Evolutionary conservation across 1,140 invertebrate species (phyloP).

Genomic region (Scaptodrosophila lebanonensis): DNA sequence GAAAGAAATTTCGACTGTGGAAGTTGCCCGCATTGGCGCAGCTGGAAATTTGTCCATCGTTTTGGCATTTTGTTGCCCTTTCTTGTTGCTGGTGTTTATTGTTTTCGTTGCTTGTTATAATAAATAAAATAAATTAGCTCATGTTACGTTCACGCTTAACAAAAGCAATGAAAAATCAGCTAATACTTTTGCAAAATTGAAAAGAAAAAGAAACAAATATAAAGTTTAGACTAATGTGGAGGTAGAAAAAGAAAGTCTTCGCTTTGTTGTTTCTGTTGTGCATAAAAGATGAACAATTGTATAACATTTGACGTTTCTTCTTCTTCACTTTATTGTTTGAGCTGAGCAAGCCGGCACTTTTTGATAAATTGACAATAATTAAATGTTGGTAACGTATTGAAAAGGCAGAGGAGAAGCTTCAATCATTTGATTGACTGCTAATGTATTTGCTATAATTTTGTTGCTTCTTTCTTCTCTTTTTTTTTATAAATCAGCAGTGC

Average conservation of each 20-base stretch:
- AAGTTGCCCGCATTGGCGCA: slow-evolving; percentile 8
- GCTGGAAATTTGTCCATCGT: slow-evolving; percentile 13
- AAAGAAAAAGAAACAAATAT: background rate
- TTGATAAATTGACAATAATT: slow-evolving; percentile 44
- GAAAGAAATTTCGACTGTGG: background rate
- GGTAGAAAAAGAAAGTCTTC: slow-evolving; percentile 15
- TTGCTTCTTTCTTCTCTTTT: too few species aligned
- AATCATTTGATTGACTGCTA: slow-evolving; percentile 23
- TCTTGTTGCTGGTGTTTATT: too few species aligned
- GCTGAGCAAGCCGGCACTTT: background rate
- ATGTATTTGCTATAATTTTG: too few species aligned
- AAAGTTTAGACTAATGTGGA: background rate
- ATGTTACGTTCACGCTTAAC: too few species aligned
- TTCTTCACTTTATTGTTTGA: slow-evolving; percentile 13
- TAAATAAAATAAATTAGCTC: slow-evolving; percentile 22
- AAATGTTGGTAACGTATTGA: slow-evolving; percentile 33
- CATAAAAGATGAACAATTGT: slow-evolving; percentile 19
- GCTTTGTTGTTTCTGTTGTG: slow-evolving; percentile 5
- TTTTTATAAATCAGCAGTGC: too few species aligned
- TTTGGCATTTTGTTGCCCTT: too few species aligned
- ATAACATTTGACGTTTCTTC: slow-evolving; percentile 16
- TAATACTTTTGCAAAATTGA: too few species aligned
- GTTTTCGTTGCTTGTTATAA: too few species aligned
- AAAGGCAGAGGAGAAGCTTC: slow-evolving; percentile 15
- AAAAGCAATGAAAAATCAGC: too few species aligned